Conservation (phyloP, 1,140 invertebrate genomes). For the Habropoda laboriosa region DNA sequence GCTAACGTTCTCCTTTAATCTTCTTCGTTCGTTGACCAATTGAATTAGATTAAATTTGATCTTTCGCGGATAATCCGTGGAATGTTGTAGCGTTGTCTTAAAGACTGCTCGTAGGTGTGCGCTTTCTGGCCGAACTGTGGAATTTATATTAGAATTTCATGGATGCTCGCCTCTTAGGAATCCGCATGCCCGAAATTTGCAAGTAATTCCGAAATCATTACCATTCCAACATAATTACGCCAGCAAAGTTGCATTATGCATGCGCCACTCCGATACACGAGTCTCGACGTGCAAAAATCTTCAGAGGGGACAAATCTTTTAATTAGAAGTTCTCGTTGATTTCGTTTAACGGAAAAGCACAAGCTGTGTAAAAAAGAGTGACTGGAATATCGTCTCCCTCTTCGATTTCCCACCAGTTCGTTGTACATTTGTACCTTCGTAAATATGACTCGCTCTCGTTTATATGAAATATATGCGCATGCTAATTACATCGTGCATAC, state of each 20-base stretch:
- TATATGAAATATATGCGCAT: too few relatives aligned
- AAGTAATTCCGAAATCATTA: background rate
- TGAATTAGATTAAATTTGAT: background rate
- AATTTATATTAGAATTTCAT: conserved; percentile 15
- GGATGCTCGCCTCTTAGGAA: background rate
- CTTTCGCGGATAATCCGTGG: background rate
- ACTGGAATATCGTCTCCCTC: background rate
- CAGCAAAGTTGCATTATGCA: background rate
- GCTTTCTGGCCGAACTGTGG: background rate
- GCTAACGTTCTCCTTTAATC: background rate
- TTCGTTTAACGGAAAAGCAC: background rate
- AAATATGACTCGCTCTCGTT: background rate
- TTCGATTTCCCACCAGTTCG: background rate
- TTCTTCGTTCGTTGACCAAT: background rate
- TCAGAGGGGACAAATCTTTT: background rate
- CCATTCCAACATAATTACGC: background rate
- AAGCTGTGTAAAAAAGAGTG: background rate
- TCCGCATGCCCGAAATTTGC: background rate
- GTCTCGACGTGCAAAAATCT: background rate
- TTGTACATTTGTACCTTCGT: background rate
- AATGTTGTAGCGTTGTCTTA: background rate
- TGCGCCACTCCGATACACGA: background rate
- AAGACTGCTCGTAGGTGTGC: background rate
- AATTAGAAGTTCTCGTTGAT: background rate
- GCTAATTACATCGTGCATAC: background rate